Evolutionary conservation across 1,140 invertebrate genomes (phyloP), one percentile per base, ranked within the genome.

Genomic region (Acromyrmex charruanus): DNA sequence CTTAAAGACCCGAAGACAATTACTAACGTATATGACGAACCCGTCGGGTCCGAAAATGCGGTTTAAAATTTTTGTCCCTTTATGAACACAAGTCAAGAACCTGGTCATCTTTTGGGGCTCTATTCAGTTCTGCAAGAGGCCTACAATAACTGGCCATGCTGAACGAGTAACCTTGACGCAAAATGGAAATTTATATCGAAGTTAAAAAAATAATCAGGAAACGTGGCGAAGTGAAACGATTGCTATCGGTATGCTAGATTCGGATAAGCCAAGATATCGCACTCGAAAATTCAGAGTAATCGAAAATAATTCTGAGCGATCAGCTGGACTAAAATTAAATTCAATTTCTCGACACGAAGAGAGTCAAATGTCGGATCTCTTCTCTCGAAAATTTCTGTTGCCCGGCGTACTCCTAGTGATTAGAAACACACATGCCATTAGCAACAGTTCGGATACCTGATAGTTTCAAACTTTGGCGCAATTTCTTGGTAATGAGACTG

Each of bases 11-110:
- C 55, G 18, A 61, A 61, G 68, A 82, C 80, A 61, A 74, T 74
- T 82, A 82, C 53, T 74, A 82, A 61, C 53, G 35, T 82, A 58
- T 44, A 82, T 35, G 39, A 72, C 55, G 68, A 31, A n/a, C 53
- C 49, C 53, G 66, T 3, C 69, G 53, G 80, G 53, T 25, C 68
- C 14, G 68, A 74, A 84, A 84, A 75, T 75, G 80, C 39, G 58
- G 55, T 39, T 75, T 63, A 3, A 61, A 51, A 84, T 84, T 84
- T 74, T 84, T 84, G 44, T 39, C 55, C 80, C 39, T 84, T 51
- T 31, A 61, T 31, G 35, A 82, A 61, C 80, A 16, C 55, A 31
- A 31, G 7, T 39, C 77, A 53, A 28, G 21, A 63, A 63, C 28
- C 10, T 14, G 4, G 18, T 44, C 35, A 71, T 28, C 69, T 72